phyloP scores from a whole-genome alignment of 2,888 invertebrate species.

The Trachelus tabidus region DNA sequence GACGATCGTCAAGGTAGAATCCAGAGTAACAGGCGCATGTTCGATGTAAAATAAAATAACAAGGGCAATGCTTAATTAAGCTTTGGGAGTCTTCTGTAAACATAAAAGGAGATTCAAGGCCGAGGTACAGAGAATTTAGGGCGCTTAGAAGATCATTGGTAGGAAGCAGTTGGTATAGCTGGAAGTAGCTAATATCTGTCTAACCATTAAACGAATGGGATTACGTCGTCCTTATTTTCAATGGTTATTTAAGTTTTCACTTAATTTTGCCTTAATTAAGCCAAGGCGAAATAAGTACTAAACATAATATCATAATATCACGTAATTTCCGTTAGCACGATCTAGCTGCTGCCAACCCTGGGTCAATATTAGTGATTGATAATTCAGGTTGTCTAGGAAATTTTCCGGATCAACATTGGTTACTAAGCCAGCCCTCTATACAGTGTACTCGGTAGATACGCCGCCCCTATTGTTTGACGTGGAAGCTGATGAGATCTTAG shows the following conservation, averaged over 20 bases:
- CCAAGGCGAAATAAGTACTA: background rate
- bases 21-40: background rate
- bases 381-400: background rate
- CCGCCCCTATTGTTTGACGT: background rate
- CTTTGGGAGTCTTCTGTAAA: background rate
- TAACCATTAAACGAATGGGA: background rate
- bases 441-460: background rate
- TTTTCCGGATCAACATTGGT: background rate
- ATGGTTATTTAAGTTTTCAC: background rate
- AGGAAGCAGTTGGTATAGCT: background rate
- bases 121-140: background rate
- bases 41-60: slow-evolving; percentile 3
- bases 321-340: background rate
- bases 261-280: background rate
- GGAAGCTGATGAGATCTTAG: background rate
- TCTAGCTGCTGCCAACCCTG: background rate
- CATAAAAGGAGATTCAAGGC: background rate
- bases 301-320: background rate
- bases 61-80: slow-evolving; percentile 2
- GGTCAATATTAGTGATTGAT: background rate
- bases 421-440: background rate
- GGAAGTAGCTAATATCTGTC: background rate
- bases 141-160: background rate
- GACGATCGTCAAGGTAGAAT: background rate
- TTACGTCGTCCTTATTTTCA: background rate